phyloP scores from a whole-genome alignment of 2,113 vertebrate genomes.

The Oxygymnocypris stewartii region DNA sequence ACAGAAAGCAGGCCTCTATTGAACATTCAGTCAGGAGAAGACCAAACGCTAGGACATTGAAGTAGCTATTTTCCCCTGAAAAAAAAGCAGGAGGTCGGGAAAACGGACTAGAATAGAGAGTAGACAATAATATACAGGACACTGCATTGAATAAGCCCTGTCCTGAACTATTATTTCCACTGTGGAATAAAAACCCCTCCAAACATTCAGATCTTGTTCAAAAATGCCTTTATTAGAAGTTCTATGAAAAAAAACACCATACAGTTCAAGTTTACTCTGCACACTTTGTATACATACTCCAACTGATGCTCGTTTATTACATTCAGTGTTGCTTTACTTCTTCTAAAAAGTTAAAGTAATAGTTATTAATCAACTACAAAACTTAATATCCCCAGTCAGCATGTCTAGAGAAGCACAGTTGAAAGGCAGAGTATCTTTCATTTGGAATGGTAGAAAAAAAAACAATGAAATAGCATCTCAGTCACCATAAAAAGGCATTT shows the following conservation, averaged over 20 bases:
- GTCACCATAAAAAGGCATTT: conserved; percentile 65
- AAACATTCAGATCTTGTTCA: conserved; percentile 53
- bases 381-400: conserved; percentile 81
- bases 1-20: conserved; percentile 25
- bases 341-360: conserved; percentile 92
- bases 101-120: conserved; percentile 2
- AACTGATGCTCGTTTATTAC: conserved; percentile 90
- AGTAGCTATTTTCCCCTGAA: conserved; percentile 15
- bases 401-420: conserved; percentile 75
- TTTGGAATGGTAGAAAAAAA: conserved; percentile 61
- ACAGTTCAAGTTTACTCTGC: conserved; percentile 98
- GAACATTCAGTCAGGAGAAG: conserved; percentile 22
- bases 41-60: conserved; percentile 33
- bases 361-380: conserved; percentile 79
- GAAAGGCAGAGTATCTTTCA: conserved; percentile 44
- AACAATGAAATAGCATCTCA: conserved; percentile 65
- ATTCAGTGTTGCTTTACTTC: conserved; percentile 96
- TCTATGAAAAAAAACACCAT: conserved; percentile 85
- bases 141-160: not conserved
- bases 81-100: conserved; percentile 38
- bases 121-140: conserved; percentile 42
- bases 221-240: conserved; percentile 94
- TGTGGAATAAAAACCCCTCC: not conserved
- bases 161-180: not conserved
- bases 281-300: conserved; percentile 94